Evolutionary conservation across 92 coral and sea anemone species (phyloP).

Genomic region (Diadumene lineata): DNA sequence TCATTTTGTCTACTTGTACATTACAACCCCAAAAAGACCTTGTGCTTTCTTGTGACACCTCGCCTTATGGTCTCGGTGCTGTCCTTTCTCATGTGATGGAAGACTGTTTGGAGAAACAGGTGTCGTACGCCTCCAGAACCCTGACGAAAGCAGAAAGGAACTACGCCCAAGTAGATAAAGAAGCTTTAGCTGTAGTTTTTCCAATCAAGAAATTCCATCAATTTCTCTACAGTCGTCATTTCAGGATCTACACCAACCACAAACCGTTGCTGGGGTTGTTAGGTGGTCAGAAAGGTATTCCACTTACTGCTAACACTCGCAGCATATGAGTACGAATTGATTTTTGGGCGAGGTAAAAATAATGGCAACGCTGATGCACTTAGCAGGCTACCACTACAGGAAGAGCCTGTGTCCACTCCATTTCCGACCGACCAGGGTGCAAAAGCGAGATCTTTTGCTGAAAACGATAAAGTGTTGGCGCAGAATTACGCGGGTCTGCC

Average conservation of each 20-base stretch:
- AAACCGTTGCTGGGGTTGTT: neutral
- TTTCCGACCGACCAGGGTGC: too few relatives aligned
- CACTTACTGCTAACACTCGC: neutral
- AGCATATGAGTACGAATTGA: neutral
- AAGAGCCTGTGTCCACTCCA: too few relatives aligned
- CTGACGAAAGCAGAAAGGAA: constrained; percentile 49
- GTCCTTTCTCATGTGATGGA: constrained; percentile 30
- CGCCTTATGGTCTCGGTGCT: constrained; percentile 31
- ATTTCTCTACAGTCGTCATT: constrained; percentile 1
- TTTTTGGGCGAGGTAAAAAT: neutral
- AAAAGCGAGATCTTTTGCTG: too few relatives aligned
- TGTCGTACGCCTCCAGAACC: constrained; percentile 47
- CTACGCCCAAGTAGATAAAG: constrained; percentile 43
- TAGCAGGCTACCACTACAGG: too few relatives aligned
- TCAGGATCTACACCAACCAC: neutral
- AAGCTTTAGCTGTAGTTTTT: constrained; percentile 38
- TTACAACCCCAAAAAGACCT: constrained; percentile 33
- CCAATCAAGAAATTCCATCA: constrained; percentile 32
- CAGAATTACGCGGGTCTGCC: too few relatives aligned
- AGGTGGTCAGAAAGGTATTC: neutral
- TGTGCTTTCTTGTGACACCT: constrained; percentile 44
- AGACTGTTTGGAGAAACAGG: too few relatives aligned
- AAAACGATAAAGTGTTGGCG: too few relatives aligned
- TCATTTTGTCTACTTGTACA: constrained; percentile 30
- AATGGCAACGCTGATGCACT: neutral